Percentiles rank a stretch among this genome's conserved stretches.
Conservation (phyloP, 2,113 vertebrate species). For the Anhinga anhinga region DNA sequence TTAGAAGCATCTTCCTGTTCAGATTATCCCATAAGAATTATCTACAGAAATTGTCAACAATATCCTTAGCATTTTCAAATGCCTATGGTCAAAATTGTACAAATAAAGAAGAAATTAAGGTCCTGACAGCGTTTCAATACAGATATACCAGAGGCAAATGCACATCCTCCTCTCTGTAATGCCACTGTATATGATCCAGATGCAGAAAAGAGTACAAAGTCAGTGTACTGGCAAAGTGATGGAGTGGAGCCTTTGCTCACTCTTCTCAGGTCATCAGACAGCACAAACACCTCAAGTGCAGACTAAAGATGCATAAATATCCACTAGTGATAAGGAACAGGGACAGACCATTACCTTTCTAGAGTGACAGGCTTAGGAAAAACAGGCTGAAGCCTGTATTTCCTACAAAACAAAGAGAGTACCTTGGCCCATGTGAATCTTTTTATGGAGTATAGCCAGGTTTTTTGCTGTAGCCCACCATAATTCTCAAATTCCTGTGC, state of each 20-base stretch:
- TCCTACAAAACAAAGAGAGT: neutral
- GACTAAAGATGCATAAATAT: neutral
- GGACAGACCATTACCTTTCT: neutral
- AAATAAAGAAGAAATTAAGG: neutral
- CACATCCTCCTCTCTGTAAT: neutral
- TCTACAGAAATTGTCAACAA: neutral
- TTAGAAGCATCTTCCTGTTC: neutral
- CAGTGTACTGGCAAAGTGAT: neutral
- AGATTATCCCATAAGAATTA: neutral
- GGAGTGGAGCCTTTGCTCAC: neutral
- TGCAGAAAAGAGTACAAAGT: neutral
- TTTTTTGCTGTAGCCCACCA: neutral
- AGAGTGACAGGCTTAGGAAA: neutral
- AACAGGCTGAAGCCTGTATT: neutral
- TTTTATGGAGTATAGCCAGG: neutral
- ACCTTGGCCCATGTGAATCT: neutral
- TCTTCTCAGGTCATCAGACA: neutral
- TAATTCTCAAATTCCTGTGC: neutral
- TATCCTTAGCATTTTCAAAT: neutral
- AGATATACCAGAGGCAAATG: neutral
- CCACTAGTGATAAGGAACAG: neutral
- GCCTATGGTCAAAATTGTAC: neutral
- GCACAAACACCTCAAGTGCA: neutral
- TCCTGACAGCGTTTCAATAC: neutral
- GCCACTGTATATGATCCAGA: neutral